Conservation (phyloP, 2,888 invertebrate genomes). For the Fragum sueziense region DNA sequence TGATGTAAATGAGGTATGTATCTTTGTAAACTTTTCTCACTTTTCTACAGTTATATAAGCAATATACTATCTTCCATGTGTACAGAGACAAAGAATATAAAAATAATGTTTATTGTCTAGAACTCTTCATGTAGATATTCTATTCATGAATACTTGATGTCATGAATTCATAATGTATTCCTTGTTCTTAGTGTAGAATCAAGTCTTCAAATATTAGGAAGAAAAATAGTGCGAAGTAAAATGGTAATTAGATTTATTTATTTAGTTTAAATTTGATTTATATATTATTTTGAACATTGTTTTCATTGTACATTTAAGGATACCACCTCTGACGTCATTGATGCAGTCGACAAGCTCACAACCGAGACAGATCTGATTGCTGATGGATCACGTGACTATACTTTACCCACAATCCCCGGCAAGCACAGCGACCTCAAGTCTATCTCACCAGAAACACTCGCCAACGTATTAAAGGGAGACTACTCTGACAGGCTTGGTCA, state of each 20-base stretch:
- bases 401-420: constrained; percentile 70
- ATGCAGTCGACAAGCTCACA: constrained; percentile 46
- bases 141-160: not conserved
- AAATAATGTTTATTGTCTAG: not conserved
- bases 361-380: constrained; percentile 42
- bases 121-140: not conserved
- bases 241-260: not conserved
- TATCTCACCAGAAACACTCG: constrained; percentile 68
- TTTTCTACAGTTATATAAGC: not conserved
- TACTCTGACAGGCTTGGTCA: constrained; percentile 25
- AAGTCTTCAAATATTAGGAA: not conserved
- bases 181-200: not conserved
- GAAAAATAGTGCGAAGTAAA: not conserved
- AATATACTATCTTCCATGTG: not conserved
- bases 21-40: not conserved
- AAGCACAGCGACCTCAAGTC: constrained; percentile 75
- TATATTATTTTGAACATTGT: not conserved
- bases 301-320: constrained; percentile 86
- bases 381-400: constrained; percentile 57
- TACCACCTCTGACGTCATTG: constrained; percentile 34
- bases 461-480: constrained; percentile 35
- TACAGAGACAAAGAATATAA: not conserved
- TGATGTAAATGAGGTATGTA: not conserved
- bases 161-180: not conserved
- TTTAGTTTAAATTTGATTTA: not conserved